Evolutionary conservation across 92 coral and sea anemone species (phyloP).

Genomic region (Epizoanthus ramosus): DNA sequence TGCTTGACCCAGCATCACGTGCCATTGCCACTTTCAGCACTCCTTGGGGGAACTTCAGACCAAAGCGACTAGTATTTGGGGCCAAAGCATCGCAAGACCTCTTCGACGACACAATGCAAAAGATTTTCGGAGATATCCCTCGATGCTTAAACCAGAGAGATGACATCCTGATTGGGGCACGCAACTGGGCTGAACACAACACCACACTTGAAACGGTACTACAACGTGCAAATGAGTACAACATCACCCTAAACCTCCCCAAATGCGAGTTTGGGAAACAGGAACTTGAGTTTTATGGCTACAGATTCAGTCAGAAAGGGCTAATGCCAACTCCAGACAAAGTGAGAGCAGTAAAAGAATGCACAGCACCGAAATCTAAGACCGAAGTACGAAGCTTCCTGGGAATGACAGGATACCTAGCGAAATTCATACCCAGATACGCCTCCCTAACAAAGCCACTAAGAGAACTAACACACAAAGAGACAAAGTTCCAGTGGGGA

Average conservation of each 20-base stretch:
- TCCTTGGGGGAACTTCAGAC: constrained; percentile 62
- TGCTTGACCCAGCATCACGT: constrained; percentile 50
- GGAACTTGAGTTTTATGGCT: constrained; percentile 63
- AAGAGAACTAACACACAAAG: constrained; percentile 56
- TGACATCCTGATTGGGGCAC: constrained; percentile 59
- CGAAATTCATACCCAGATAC: constrained; percentile 60
- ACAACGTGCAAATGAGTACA: constrained; percentile 62
- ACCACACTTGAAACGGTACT: constrained; percentile 46
- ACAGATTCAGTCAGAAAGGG: constrained; percentile 52
- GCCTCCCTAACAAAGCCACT: constrained; percentile 55
- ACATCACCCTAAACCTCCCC: constrained; percentile 64
- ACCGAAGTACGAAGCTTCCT: constrained; percentile 64
- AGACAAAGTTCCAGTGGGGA: constrained; percentile 57
- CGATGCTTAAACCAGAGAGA: constrained; percentile 62
- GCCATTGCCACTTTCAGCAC: constrained; percentile 50
- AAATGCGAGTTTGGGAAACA: constrained; percentile 61
- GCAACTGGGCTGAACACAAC: constrained; percentile 51
- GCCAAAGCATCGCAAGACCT: constrained; percentile 9
- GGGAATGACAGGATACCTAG: constrained; percentile 59
- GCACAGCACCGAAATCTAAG: constrained; percentile 53
- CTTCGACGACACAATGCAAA: constrained; percentile 10
- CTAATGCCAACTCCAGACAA: constrained; percentile 54
- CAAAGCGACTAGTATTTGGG: constrained; percentile 7
- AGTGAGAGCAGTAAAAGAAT: constrained; percentile 55
- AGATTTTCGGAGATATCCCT: constrained; percentile 46